Percentiles rank a stretch among this genome's conserved stretches.
These are phyloP conservation scores for Antechinus stuartii DNA, from an alignment of 2,113 vertebrate species.

Conservation along the genomic window DNA sequence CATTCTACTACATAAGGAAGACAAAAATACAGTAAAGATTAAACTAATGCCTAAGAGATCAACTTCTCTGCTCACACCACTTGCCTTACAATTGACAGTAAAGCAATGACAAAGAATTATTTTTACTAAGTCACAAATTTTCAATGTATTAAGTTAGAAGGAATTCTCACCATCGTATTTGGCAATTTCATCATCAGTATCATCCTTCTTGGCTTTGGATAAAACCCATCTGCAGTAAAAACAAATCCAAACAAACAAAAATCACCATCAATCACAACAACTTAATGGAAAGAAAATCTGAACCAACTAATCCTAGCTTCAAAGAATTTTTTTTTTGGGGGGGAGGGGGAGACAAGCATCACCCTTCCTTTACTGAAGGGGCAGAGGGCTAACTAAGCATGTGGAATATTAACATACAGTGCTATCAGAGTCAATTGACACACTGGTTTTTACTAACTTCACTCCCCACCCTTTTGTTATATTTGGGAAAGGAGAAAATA, in stretches of 20 bases:
- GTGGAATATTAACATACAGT: not conserved
- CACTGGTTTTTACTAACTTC: not conserved
- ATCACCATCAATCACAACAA: not conserved
- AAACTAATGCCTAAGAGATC: not conserved
- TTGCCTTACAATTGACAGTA: not conserved
- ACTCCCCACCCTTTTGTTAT: not conserved
- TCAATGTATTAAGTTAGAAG: constrained; percentile 3
- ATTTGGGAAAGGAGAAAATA: not conserved
- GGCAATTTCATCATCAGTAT: constrained; percentile 95
- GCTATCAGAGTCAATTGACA: not conserved
- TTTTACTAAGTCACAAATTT: not conserved
- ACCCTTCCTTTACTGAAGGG: not conserved
- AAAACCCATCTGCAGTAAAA: constrained; percentile 91
- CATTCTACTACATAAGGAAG: not conserved
- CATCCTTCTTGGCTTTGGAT: constrained; percentile 98
- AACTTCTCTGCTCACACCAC: not conserved
- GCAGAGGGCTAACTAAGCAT: not conserved
- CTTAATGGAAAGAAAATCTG: not conserved
- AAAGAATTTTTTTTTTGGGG: too few species aligned
- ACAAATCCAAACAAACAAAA: constrained; percentile 9
- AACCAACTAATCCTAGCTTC: too few species aligned
- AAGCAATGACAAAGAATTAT: not conserved
- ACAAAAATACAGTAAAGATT: not conserved
- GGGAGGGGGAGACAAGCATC: not conserved
- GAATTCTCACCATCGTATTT: constrained; percentile 95